Conservation (phyloP, 1,140 invertebrate genomes). For the Drosophila ohnishii region DNA sequence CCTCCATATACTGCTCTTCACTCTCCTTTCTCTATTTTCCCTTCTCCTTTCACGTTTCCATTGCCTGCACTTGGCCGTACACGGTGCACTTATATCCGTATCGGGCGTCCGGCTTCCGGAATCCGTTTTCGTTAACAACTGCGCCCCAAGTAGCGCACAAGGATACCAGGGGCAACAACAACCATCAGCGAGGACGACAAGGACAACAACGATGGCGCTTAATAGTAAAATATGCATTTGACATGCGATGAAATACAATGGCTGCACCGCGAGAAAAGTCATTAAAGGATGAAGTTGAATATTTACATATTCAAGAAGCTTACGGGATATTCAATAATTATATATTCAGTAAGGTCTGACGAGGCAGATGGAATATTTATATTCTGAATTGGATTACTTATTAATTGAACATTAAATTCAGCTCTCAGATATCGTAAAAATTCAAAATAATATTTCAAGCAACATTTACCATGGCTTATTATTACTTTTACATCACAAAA, state of each 20-base stretch:
- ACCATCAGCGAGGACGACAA: conserved; percentile 15
- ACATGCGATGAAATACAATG: conserved; percentile 68
- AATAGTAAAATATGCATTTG: conserved; percentile 74
- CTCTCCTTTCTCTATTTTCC: background rate
- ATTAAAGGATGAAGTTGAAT: background rate
- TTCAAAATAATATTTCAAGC: no score
- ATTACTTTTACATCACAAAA: no score
- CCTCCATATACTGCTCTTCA: conserved; percentile 1
- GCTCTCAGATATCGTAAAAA: no score
- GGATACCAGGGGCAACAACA: conserved; percentile 11
- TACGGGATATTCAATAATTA: background rate
- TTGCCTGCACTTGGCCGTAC: conserved; percentile 3
- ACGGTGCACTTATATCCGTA: conserved; percentile 52
- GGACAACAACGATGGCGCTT: conserved; percentile 37
- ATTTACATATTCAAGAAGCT: conserved; percentile 11
- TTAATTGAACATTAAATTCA: no score
- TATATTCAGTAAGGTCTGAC: background rate
- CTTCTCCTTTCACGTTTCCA: background rate
- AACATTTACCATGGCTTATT: no score
- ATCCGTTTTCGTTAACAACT: conserved; percentile 63
- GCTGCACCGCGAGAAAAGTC: conserved; percentile 28
- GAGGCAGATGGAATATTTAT: background rate
- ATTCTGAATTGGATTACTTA: no score
- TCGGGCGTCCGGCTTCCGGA: conserved; percentile 48
- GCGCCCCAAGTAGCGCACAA: conserved; percentile 43